Conservation (phyloP, 2,113 vertebrate genomes). For the Protomyctophum bolini region DNA sequence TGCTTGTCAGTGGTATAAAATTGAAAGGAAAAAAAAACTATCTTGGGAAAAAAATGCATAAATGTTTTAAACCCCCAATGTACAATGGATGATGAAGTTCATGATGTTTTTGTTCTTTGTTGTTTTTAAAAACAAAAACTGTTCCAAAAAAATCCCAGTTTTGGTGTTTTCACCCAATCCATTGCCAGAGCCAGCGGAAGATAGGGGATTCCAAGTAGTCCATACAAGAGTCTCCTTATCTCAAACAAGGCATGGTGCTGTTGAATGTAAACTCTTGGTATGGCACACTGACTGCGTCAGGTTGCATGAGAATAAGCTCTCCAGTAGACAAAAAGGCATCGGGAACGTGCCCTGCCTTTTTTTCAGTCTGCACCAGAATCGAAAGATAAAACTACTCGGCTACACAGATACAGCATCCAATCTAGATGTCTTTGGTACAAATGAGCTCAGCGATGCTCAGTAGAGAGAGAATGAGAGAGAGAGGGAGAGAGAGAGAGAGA, state of each 20-base stretch:
- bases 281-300: not conserved
- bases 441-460: constrained; percentile 51
- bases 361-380: constrained; percentile 37
- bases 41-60: constrained; percentile 49
- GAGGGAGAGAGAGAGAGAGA: constrained; percentile 11
- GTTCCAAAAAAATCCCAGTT: constrained; percentile 20
- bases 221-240: constrained; percentile 8
- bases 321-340: constrained; percentile 11
- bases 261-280: not conserved
- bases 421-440: constrained; percentile 42
- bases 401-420: constrained; percentile 57
- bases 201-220: constrained; percentile 41
- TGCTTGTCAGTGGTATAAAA: constrained; percentile 75
- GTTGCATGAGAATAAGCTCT: constrained; percentile 12
- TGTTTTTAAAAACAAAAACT: not conserved
- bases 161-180: constrained; percentile 38
- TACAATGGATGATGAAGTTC: constrained; percentile 44
- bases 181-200: constrained; percentile 13
- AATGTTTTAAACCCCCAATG: constrained; percentile 51
- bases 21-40: constrained; percentile 56
- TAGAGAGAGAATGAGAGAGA: constrained; percentile 16
- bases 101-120: constrained; percentile 34
- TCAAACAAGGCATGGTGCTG: not conserved
- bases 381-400: constrained; percentile 49
- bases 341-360: constrained; percentile 28